These are phyloP conservation scores for Lithosia quadra DNA, from an alignment of 2,888 invertebrate species.

Conservation along the genomic window DNA sequence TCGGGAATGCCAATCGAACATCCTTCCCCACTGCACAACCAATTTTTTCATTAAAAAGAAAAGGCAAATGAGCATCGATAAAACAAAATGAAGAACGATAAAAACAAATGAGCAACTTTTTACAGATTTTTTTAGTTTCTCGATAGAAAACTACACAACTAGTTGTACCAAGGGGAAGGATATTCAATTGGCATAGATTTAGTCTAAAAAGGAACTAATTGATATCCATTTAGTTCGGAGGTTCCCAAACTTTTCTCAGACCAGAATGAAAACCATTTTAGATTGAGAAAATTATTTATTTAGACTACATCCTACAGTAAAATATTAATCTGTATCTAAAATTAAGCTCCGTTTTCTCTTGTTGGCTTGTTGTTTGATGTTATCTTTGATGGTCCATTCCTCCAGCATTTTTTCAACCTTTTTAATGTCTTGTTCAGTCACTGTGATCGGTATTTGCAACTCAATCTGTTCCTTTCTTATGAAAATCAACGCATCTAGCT, in stretches of 20 bases:
- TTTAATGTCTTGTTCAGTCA: constrained; percentile 90
- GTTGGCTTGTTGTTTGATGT: constrained; percentile 74
- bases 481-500: constrained; percentile 90
- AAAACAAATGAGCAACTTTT: too few relatives aligned
- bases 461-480: constrained; percentile 92
- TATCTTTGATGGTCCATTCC: constrained; percentile 77
- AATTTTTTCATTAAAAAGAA: too few relatives aligned
- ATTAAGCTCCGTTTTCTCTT: constrained; percentile 75
- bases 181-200: too few relatives aligned
- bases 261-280: constrained; percentile 23
- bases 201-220: too few relatives aligned
- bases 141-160: neutral
- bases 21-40: too few relatives aligned
- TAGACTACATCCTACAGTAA: constrained; percentile 33
- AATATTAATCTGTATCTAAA: constrained; percentile 54
- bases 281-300: constrained; percentile 32
- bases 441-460: constrained; percentile 88
- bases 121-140: neutral
- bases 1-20: too few relatives aligned
- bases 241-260: too few relatives aligned
- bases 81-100: too few relatives aligned
- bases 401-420: constrained; percentile 85
- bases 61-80: too few relatives aligned
- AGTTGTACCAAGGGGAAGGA: too few relatives aligned
- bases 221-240: too few relatives aligned